Evolutionary conservation across 2,888 invertebrate species (phyloP), one percentile per base, ranked within the genome.

Genomic region (Morpho deidamia): DNA sequence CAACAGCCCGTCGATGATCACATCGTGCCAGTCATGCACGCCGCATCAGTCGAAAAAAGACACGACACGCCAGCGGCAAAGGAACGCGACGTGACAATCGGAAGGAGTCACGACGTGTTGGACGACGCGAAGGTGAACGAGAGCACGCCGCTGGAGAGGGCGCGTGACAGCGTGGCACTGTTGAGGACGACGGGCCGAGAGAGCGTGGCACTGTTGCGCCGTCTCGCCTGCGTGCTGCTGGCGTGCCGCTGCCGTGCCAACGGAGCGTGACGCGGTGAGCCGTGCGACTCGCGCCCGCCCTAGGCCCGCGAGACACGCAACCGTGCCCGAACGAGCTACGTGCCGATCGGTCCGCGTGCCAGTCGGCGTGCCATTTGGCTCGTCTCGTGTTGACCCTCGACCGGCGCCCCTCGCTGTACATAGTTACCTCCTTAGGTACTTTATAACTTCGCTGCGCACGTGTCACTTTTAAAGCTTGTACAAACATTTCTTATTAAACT

Each of bases 121-220:
- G n/a, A n/a, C n/a, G n/a, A n/a, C n/a, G n/a, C n/a, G n/a, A n/a
- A n/a, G n/a, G n/a, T 11, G 7, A 39, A 38, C 3, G 46, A 46
- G 32, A 46, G 46, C 46, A 46, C 46, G 23, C 44, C 44, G 37
- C 23, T 46, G 1, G 48, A 48, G 12, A 48, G 34, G 40, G 48
- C 41, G 32, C 48, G 48, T 12, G 48, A 48, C 12, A 48, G 48
- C 32, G 48, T 48, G 11, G 48, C 48, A 3, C n/a, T 48, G 11
- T 40, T 48, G 3, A 37, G 41, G 8, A 14, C 49, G n/a, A 41
- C 49, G 14, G 42, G 42, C 0, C 34, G 49, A 1, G 49, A 49
- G 37, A 49, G 53, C 47, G 43, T 47, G n/a, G 50, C 48, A 34
- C 45, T 51, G 43, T 95, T 94, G 92, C 92, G 92, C 73, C 66